A percentile compares a stretch with the other conserved stretches of the same genome.
phyloP scores from a whole-genome alignment of 2,113 vertebrate species.

The Microcebus jonahi region DNA sequence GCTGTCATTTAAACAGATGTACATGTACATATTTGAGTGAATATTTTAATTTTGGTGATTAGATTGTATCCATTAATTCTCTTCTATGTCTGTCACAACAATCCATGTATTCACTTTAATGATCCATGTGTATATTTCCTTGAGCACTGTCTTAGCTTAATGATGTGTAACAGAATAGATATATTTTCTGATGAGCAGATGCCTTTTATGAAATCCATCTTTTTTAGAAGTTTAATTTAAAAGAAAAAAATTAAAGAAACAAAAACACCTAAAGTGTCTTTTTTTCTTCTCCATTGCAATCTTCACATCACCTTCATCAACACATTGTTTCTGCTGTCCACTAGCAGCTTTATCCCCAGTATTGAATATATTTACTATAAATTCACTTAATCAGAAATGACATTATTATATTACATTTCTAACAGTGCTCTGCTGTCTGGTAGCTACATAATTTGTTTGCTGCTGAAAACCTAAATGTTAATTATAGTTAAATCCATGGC shows the following conservation, averaged over 20 bases:
- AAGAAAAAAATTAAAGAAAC: slow-evolving; percentile 16
- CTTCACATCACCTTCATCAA: not conserved
- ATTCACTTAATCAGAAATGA: slow-evolving; percentile 22
- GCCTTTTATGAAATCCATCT: not conserved
- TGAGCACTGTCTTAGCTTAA: not conserved
- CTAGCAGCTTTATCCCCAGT: not conserved
- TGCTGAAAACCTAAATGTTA: not conserved
- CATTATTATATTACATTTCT: slow-evolving; percentile 2
- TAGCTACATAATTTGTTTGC: slow-evolving; percentile 33
- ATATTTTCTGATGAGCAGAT: not conserved
- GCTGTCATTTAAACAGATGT: not conserved
- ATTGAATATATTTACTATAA: slow-evolving; percentile 46
- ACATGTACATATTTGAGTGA: not conserved
- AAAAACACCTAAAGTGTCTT: not conserved
- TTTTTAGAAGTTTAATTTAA: slow-evolving; percentile 39
- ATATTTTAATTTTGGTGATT: slow-evolving; percentile 9
- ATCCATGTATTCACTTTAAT: slow-evolving; percentile 63
- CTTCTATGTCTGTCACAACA: slow-evolving; percentile 86
- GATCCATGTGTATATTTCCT: not conserved
- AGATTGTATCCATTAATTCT: slow-evolving; percentile 55
- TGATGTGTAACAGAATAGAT: not conserved
- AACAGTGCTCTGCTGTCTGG: slow-evolving; percentile 15
- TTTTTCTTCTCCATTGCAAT: not conserved
- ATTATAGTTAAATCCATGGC: slow-evolving; percentile 16
- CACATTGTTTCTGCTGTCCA: not conserved